Evolutionary conservation across 2,888 invertebrate species (phyloP).

Genomic region (Mythimna loreyi): DNA sequence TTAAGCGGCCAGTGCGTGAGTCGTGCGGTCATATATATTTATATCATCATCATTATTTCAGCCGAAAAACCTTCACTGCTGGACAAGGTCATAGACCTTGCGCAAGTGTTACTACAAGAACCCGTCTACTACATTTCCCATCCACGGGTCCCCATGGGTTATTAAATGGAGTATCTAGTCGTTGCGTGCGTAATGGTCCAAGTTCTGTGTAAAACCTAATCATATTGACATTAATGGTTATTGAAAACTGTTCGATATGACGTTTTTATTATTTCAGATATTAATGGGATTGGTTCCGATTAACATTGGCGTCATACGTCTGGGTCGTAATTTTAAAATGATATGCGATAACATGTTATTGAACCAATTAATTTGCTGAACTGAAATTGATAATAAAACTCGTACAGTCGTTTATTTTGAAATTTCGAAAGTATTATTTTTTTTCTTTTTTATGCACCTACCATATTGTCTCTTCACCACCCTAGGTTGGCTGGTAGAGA

Average conservation of each 20-base stretch:
- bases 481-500: too few relatives aligned
- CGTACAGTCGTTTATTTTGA: background rate
- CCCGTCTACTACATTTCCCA: background rate
- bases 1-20: too few relatives aligned
- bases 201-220: constrained; percentile 50
- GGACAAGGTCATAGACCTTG: too few relatives aligned
- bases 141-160: background rate
- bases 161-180: background rate
- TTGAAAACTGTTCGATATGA: constrained; percentile 43
- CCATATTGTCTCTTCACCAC: too few relatives aligned
- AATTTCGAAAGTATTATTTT: too few relatives aligned
- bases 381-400: constrained; percentile 14
- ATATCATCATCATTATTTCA: too few relatives aligned
- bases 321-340: constrained; percentile 47
- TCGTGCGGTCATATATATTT: too few relatives aligned
- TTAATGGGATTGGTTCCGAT: constrained; percentile 56
- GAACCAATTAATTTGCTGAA: constrained; percentile 36
- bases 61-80: too few relatives aligned
- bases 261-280: constrained; percentile 56
- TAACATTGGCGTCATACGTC: constrained; percentile 54
- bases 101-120: too few relatives aligned
- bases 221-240: constrained; percentile 63
- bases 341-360: constrained; percentile 46
- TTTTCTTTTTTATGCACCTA: too few relatives aligned
- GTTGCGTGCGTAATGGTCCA: background rate